Percentiles rank a stretch among this genome's conserved stretches.
These are phyloP conservation scores for Sphinx pinastri DNA, from an alignment of 2,888 invertebrate species.

Conservation along the genomic window DNA sequence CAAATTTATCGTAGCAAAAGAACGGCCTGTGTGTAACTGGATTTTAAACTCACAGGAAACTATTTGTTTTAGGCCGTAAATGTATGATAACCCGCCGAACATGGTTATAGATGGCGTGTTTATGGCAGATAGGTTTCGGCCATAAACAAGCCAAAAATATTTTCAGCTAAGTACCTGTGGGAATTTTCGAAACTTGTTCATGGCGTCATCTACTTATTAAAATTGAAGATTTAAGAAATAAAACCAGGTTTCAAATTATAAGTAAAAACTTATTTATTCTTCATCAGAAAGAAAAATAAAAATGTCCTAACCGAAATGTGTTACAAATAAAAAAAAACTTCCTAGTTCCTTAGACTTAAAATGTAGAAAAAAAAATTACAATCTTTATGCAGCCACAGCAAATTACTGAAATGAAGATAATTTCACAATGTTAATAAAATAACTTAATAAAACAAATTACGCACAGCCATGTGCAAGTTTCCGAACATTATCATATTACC, in stretches of 20 bases:
- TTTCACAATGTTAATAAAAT: not conserved
- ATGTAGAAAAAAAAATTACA: not conserved
- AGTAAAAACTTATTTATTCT: not conserved
- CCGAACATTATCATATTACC: not conserved
- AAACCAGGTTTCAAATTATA: not conserved
- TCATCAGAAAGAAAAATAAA: not conserved
- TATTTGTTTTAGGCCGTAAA: too few species aligned
- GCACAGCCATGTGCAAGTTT: not conserved
- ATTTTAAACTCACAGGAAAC: too few species aligned
- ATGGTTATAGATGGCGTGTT: too few species aligned
- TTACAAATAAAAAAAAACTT: not conserved
- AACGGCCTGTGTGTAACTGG: too few species aligned
- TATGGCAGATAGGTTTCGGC: too few species aligned
- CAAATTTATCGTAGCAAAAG: too few species aligned
- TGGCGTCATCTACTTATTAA: too few species aligned
- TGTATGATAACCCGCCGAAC: too few species aligned
- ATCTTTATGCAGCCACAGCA: not conserved
- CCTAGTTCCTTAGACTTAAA: not conserved
- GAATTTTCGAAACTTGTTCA: too few species aligned
- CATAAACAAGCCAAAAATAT: too few species aligned
- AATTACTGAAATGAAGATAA: slow-evolving; percentile 13
- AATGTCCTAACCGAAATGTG: not conserved
- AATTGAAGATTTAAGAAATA: not conserved
- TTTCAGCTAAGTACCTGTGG: too few species aligned
- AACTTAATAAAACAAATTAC: not conserved